Percentiles rank a stretch among this genome's conserved stretches.
phyloP scores from a whole-genome alignment of 37 sponge, comb jelly and placozoan species.

The Diacarnus erythraeanus region DNA sequence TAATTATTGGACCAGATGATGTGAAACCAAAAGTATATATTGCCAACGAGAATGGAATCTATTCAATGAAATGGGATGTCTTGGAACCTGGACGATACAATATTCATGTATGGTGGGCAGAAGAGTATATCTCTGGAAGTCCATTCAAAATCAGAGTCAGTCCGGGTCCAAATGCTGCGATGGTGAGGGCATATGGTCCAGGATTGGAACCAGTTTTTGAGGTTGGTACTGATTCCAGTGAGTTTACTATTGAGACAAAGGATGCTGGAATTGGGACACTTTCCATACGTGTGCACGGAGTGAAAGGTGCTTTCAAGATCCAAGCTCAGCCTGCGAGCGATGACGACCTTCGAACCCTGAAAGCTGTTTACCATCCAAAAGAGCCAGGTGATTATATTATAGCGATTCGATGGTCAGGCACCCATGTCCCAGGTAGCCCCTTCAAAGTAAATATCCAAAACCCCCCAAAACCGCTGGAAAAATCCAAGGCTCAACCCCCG shows the following conservation, averaged over 20 bases:
- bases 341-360: slow-evolving; percentile 59
- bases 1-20: slow-evolving; percentile 52
- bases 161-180: slow-evolving; percentile 65
- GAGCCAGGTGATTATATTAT: slow-evolving; percentile 75
- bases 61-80: slow-evolving; percentile 79
- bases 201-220: slow-evolving; percentile 57
- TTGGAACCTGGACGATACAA: slow-evolving; percentile 59
- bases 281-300: slow-evolving; percentile 73
- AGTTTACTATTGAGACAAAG: slow-evolving; percentile 70
- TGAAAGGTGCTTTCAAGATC: slow-evolving; percentile 71
- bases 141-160: slow-evolving; percentile 75
- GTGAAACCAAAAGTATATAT: slow-evolving; percentile 53
- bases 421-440: slow-evolving; percentile 82
- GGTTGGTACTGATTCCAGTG: slow-evolving; percentile 36
- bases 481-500: background rate
- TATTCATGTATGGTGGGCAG: slow-evolving; percentile 58
- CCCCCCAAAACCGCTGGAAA: background rate
- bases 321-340: slow-evolving; percentile 40
- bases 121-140: slow-evolving; percentile 67
- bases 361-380: slow-evolving; percentile 57
- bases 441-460: slow-evolving; percentile 48
- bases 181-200: slow-evolving; percentile 80
- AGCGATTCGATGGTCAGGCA: slow-evolving; percentile 67
- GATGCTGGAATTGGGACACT: slow-evolving; percentile 80
- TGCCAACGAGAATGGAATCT: slow-evolving; percentile 64